Evolutionary conservation across 2,888 invertebrate genomes (phyloP), one percentile per base, ranked within the genome.

Genomic region (Pollenia amentaria): DNA sequence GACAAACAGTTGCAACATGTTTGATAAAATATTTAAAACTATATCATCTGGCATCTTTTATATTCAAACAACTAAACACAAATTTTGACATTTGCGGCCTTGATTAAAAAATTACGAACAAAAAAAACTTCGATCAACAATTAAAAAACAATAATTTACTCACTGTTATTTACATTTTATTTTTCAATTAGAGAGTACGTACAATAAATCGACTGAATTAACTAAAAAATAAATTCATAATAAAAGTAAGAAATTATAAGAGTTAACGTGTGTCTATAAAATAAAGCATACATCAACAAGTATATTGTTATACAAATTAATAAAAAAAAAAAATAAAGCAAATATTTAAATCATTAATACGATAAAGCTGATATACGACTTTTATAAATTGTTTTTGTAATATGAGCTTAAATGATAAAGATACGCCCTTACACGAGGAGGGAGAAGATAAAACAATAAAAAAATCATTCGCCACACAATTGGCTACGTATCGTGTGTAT

Each of bases 401-500:
- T 18, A 87, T 87, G 86, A 80, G 72, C 62, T 72, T 46, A 42
- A 77, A 29, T 9, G 44, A 4, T 16, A 76, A 76, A 60, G 75
- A 65, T 69, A 65, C 14, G 18, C 48, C 38, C 6, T 21, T n/a
- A 11, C 11, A 11, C 0, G 12, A 46, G n/a, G 64, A 55, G 38
- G 69, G 18, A 14, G 40, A 60, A 51, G 70, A 51, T 8, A 79
- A 79, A 48, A 18, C 77, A 44, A 46, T n/a, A 3, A 64, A 57
- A n/a, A n/a, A 42, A 6, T 9, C 69, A 9, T 53, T 82, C 16
- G 64, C 70, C 42, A 82, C 55, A 18, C 89, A 91, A 84, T 88
- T 92, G 86, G 89, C 87, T 11, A 90, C 90, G 4, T 91, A 97
- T 96, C 91, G 90, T 0, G 94, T 98, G 88, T 97, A 97, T 93